Base-by-base conservation (phyloP, 2,888 invertebrate genomes). In the Hybos culiciformis region DNA sequence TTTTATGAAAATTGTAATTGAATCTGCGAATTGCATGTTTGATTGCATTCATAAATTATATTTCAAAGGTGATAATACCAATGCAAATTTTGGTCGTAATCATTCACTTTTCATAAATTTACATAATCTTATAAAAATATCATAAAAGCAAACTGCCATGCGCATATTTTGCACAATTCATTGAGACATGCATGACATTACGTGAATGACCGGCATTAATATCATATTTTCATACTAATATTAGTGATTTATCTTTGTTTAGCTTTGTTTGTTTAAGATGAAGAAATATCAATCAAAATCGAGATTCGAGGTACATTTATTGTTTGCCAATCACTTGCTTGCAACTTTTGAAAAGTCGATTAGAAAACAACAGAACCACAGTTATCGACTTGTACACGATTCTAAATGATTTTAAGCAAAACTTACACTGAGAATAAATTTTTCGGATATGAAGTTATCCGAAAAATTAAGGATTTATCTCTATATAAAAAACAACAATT, bases 81-180 rank as follows among this genome's bases (percentile, higher is more conserved):
- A 41, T 14, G 26, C 36, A 19, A 41, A 41, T 20, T 36, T 41
- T 41, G 18, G 41, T 21, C 19, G 29, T n/a, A 19, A 42, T 31
- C 26, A 29, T 31, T 34, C 37, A 21, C 17, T 42, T 31, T 42
- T 37, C 19, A 36, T 21, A 20, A 20, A 5, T 18, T 15, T 37
- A 31, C 19, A 37, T 20, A 42, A 42, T 37, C 12, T 21, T 18
- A 43, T 39, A 32, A 43, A 20, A 33, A 43, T 43, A 43, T 43
- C 18, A 21, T 43, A 31, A 43, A 43, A 40, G 39, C 43, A 17
- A 43, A 39, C 31, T 39, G 43, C 26, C 39, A 43, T 19, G 43
- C 43, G 18, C 39, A 43, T 39, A 43, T 43, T 37, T 37, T 42
- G 19, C 31, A 42, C 15, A 36, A 41, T 29, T 42, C 36, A 19